Evolutionary conservation across 1,140 invertebrate genomes (phyloP).

Genomic region (Aphidius gifuensis): DNA sequence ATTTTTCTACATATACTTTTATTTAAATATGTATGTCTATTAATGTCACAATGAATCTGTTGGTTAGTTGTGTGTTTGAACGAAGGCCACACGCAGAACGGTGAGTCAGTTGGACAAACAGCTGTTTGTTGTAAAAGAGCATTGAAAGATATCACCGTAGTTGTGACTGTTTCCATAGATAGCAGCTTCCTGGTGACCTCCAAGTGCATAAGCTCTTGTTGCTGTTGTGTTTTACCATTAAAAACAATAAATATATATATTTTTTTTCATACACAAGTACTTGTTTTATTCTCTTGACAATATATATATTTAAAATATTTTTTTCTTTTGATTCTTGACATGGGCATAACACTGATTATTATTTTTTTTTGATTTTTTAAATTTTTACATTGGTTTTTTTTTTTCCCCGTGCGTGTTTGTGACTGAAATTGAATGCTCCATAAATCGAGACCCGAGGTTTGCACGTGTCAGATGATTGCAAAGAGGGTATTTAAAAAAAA

Average conservation of each 20-base stretch:
- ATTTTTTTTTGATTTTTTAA: conserved; percentile 8
- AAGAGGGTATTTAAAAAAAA: neutral
- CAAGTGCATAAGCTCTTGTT: conserved; percentile 33
- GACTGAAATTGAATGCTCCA: conserved; percentile 2
- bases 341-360: too few relatives aligned
- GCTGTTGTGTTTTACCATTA: neutral
- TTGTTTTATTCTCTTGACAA: neutral
- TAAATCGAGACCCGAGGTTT: conserved; percentile 9
- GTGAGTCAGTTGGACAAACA: conserved; percentile 43
- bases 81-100: conserved; percentile 36
- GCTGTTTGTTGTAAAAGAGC: conserved; percentile 41
- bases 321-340: neutral
- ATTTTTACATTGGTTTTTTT: conserved; percentile 5
- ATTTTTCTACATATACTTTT: neutral
- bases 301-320: conserved; percentile 1
- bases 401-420: neutral
- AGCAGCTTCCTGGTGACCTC: conserved; percentile 50
- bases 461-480: conserved; percentile 6
- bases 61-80: too few relatives aligned
- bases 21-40: neutral
- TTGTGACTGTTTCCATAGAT: conserved; percentile 35
- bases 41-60: conserved; percentile 8
- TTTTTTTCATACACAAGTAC: neutral
- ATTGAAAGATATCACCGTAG: conserved; percentile 35
- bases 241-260: too few relatives aligned